Percentiles rank a stretch among this genome's conserved stretches.
Conservation (phyloP, 2,113 vertebrate genomes). For the Monopterus albus region DNA sequence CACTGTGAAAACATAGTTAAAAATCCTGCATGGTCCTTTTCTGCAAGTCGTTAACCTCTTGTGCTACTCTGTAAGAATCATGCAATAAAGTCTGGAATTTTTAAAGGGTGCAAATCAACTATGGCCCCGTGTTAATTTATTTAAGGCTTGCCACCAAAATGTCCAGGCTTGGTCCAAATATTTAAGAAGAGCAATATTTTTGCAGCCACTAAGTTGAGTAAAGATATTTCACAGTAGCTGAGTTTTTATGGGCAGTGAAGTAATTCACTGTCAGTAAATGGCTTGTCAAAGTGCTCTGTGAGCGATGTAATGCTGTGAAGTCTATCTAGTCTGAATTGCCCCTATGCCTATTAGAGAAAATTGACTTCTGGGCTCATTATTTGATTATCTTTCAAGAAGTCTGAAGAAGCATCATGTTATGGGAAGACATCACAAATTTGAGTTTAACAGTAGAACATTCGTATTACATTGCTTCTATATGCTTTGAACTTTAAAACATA, state of each 20-base stretch:
- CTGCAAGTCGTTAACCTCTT: slow-evolving; percentile 80
- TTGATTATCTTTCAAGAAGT: slow-evolving; percentile 81
- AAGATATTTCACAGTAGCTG: slow-evolving; percentile 87
- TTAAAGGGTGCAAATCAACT: slow-evolving; percentile 85
- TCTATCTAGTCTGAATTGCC: slow-evolving; percentile 81
- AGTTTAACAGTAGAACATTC: slow-evolving; percentile 29
- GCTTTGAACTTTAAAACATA: slow-evolving; percentile 25
- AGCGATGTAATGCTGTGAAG: slow-evolving; percentile 81
- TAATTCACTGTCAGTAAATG: slow-evolving; percentile 82
- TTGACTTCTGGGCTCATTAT: slow-evolving; percentile 78
- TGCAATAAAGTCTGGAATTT: slow-evolving; percentile 78
- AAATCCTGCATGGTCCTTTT: slow-evolving; percentile 61
- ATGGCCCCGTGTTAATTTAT: slow-evolving; percentile 80
- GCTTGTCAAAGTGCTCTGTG: slow-evolving; percentile 79
- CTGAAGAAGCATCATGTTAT: slow-evolving; percentile 70
- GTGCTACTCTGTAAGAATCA: slow-evolving; percentile 80
- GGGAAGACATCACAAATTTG: slow-evolving; percentile 54
- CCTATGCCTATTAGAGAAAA: slow-evolving; percentile 76
- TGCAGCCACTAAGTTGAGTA: slow-evolving; percentile 81
- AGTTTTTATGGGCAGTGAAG: slow-evolving; percentile 81
- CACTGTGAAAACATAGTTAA: slow-evolving; percentile 78
- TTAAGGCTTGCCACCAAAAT: slow-evolving; percentile 78
- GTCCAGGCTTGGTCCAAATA: slow-evolving; percentile 79
- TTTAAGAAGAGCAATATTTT: slow-evolving; percentile 78
- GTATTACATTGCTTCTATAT: slow-evolving; percentile 2